These are phyloP conservation scores for Lepus americanus DNA, from an alignment of 2,113 vertebrate species.

Conservation along the genomic window DNA sequence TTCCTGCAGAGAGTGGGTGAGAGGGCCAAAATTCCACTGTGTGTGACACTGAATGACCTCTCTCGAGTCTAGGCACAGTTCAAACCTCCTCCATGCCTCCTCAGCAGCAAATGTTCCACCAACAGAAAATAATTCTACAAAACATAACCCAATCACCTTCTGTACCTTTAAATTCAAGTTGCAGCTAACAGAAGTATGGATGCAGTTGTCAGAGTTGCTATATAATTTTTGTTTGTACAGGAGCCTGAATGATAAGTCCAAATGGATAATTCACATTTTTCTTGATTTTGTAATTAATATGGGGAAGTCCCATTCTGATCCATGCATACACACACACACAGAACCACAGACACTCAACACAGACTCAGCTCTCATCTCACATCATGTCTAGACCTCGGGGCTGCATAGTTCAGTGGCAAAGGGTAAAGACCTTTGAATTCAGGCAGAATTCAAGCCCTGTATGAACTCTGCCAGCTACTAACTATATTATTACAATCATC, in stretches of 20 bases:
- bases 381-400: background rate
- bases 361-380: background rate
- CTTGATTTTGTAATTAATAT: background rate
- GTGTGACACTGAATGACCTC: constrained; percentile 36
- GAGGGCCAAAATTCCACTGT: background rate
- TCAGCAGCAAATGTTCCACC: background rate
- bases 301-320: background rate
- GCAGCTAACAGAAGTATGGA: constrained; percentile 79
- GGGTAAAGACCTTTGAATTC: background rate
- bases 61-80: constrained; percentile 20
- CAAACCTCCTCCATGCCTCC: background rate
- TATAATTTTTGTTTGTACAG: constrained; percentile 58
- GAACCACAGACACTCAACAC: background rate
- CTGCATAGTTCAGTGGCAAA: background rate
- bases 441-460: background rate
- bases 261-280: background rate
- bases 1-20: background rate
- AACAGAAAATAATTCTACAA: constrained; percentile 31
- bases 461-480: background rate
- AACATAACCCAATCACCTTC: constrained; percentile 58
- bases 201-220: constrained; percentile 67
- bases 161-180: constrained; percentile 67
- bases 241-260: constrained; percentile 10
- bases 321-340: background rate
- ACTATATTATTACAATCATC: background rate